Conservation (phyloP, 2,113 vertebrate genomes). For the Planiliza haematocheilus region DNA sequence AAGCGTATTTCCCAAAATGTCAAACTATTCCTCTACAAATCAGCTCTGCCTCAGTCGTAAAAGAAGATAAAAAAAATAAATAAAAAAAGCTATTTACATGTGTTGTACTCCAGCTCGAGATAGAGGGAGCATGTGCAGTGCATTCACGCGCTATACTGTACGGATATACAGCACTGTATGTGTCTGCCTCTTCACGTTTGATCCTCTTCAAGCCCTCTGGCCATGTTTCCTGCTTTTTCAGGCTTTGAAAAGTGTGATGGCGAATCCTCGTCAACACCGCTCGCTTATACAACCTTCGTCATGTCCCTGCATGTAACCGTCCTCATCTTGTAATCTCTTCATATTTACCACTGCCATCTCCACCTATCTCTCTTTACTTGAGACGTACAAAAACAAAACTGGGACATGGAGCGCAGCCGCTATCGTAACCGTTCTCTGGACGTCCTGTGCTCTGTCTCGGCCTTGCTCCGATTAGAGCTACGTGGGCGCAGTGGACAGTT, state of each 20-base stretch:
- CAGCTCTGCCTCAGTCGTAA: background rate
- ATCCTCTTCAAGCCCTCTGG: slow-evolving; percentile 19
- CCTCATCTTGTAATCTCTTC: slow-evolving; percentile 29
- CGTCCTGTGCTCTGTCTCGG: slow-evolving; percentile 28
- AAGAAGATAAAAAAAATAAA: background rate
- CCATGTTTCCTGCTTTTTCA: slow-evolving; percentile 1
- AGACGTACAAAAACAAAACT: slow-evolving; percentile 13
- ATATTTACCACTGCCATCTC: background rate
- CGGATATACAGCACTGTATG: background rate
- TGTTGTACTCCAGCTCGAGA: background rate
- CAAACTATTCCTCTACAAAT: background rate
- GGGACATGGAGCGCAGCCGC: slow-evolving; percentile 4
- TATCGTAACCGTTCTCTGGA: slow-evolving; percentile 31
- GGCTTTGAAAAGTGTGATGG: slow-evolving; percentile 2
- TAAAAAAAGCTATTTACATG: background rate
- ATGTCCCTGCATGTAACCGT: background rate
- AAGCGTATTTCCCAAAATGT: background rate
- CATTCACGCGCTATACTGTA: background rate
- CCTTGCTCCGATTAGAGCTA: slow-evolving; percentile 49
- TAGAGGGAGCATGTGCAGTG: background rate
- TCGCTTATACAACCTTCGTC: slow-evolving; percentile 6
- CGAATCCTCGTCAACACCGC: slow-evolving; percentile 8
- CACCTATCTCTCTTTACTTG: slow-evolving; percentile 3
- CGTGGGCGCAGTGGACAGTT: slow-evolving; percentile 67
- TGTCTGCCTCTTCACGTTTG: slow-evolving; percentile 12